phyloP scores from a whole-genome alignment of 2,888 invertebrate genomes.

The Yponomeuta evonymella region DNA sequence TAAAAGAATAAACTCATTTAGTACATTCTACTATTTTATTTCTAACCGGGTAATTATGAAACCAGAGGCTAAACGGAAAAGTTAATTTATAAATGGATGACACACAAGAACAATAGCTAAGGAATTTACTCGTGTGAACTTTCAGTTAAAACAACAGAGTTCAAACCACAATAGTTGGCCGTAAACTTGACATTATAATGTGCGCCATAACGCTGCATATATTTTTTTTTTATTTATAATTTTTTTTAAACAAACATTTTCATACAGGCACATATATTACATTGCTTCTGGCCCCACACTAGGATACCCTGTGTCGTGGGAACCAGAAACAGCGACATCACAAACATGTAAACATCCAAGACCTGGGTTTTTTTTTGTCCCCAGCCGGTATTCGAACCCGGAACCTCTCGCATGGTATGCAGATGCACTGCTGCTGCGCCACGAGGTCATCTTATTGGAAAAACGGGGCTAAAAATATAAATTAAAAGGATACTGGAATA shows the following conservation, averaged over 20 bases:
- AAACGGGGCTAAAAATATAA: neutral
- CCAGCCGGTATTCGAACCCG: too few species aligned
- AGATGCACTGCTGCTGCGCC: too few species aligned
- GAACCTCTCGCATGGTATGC: too few species aligned
- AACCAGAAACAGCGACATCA: too few species aligned
- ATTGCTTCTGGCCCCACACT: too few species aligned
- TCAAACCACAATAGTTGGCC: conserved; percentile 2
- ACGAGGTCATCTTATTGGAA: neutral
- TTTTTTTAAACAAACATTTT: too few species aligned
- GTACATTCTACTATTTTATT: neutral
- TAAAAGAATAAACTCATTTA: neutral
- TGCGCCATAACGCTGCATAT: neutral
- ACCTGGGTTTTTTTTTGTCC: too few species aligned
- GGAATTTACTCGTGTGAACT: neutral
- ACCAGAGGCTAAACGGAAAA: neutral
- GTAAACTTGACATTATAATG: conserved; percentile 2
- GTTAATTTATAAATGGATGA: neutral
- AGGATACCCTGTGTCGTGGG: too few species aligned
- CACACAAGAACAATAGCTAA: neutral
- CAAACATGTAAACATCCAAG: too few species aligned
- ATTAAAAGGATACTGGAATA: neutral
- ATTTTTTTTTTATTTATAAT: neutral
- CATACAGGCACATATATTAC: too few species aligned
- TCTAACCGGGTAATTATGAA: neutral
- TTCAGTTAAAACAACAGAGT: neutral